Percentiles rank a stretch among this genome's conserved stretches.
phyloP scores from a whole-genome alignment of 2,888 invertebrate genomes.

The Mesoligia furuncula region DNA sequence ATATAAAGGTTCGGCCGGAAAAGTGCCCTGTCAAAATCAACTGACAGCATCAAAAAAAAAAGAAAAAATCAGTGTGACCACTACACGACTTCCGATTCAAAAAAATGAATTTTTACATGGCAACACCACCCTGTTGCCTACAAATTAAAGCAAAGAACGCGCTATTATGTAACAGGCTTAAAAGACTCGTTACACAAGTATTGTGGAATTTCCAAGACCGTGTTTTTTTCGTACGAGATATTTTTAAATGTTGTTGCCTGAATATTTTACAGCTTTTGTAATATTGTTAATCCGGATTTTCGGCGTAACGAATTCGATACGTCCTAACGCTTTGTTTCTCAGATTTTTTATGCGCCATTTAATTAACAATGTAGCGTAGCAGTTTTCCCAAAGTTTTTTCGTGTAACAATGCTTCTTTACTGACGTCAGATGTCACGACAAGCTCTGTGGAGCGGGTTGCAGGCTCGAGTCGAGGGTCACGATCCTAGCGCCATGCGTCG shows the following conservation, averaged over 20 bases:
- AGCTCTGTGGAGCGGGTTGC: conserved; percentile 1
- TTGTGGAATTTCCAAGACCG: conserved; percentile 7
- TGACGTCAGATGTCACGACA: not conserved
- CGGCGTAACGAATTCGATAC: conserved; percentile 28
- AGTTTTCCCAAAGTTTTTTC: conserved; percentile 13
- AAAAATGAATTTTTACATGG: too few species aligned
- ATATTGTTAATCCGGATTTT: conserved; percentile 24
- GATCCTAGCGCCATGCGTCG: not conserved
- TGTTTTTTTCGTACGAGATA: not conserved
- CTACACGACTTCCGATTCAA: too few species aligned
- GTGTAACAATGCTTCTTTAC: not conserved
- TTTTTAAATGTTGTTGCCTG: not conserved
- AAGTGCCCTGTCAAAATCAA: too few species aligned
- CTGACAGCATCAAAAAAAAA: too few species aligned
- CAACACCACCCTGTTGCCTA: too few species aligned
- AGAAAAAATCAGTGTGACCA: too few species aligned
- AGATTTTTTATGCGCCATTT: conserved; percentile 14
- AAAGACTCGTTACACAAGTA: too few species aligned
- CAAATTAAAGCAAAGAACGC: too few species aligned
- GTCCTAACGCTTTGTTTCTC: conserved; percentile 35
- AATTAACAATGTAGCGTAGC: conserved; percentile 31
- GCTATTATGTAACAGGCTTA: too few species aligned
- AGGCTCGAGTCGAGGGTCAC: not conserved
- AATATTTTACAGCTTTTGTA: conserved; percentile 17
- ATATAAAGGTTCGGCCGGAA: too few species aligned